phyloP scores from a whole-genome alignment of 2,888 invertebrate species.

The Tridacna crocea region DNA sequence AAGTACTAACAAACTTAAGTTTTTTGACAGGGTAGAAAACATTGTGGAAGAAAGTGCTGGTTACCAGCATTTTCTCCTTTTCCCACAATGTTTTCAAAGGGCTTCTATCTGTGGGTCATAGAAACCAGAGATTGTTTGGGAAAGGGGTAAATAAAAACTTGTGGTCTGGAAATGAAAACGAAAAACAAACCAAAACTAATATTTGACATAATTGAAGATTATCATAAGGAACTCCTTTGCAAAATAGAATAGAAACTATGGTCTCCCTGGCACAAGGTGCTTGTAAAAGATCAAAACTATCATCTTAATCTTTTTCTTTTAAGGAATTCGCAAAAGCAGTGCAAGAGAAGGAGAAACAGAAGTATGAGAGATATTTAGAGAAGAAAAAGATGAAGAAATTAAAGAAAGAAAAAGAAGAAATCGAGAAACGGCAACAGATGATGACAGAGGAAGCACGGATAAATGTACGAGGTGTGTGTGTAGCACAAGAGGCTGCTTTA shows the following conservation, averaged over 20 bases:
- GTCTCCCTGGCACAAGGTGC: no score
- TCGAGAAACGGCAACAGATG: constrained; percentile 74
- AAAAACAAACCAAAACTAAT: no score
- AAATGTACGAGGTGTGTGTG: constrained; percentile 29
- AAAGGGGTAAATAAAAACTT: no score
- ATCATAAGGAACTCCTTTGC: no score
- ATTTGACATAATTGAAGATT: no score
- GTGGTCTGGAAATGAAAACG: no score
- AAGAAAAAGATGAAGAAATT: constrained; percentile 76
- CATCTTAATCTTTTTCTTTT: neutral
- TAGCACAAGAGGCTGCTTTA: no score
- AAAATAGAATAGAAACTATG: no score
- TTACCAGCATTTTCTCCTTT: neutral
- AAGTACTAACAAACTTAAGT: no score
- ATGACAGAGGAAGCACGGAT: constrained; percentile 75
- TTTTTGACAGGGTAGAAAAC: neutral
- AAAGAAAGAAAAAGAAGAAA: constrained; percentile 75
- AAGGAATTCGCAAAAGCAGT: constrained; percentile 77
- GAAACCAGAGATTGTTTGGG: no score
- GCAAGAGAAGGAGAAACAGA: constrained; percentile 78
- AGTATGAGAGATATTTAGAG: constrained; percentile 76
- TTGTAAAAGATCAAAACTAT: no score
- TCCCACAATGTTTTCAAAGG: neutral
- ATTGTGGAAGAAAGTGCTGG: neutral
- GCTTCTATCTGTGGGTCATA: no score